phyloP scores from a whole-genome alignment of 1,140 invertebrate genomes.

The Pseudomyrmex sp. region DNA sequence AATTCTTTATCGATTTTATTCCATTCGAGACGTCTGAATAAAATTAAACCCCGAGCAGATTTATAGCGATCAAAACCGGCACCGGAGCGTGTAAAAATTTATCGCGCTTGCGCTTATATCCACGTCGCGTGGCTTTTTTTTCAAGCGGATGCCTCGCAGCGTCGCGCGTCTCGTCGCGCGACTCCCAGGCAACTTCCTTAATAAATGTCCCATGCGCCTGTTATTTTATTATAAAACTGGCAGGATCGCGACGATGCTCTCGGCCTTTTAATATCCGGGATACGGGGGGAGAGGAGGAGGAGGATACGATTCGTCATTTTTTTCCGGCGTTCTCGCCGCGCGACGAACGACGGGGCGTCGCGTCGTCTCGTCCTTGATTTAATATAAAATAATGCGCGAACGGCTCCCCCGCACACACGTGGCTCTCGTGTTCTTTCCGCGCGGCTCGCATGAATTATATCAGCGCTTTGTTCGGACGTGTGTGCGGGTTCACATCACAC shows the following conservation, averaged over 20 bases:
- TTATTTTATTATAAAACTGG: slow-evolving; percentile 58
- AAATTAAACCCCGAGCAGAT: neutral
- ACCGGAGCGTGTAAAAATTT: neutral
- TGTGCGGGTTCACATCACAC: neutral
- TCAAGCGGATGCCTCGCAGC: slow-evolving; percentile 7
- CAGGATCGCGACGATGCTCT: slow-evolving; percentile 3
- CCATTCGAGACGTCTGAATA: too few relatives aligned
- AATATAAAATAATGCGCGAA: slow-evolving; percentile 40
- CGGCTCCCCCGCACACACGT: neutral
- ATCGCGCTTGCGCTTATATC: slow-evolving; percentile 17
- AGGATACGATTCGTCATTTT: slow-evolving; percentile 49
- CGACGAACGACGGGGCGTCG: neutral
- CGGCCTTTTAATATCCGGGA: slow-evolving; percentile 48
- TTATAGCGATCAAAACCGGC: neutral
- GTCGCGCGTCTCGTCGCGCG: slow-evolving; percentile 9
- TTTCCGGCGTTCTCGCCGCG: neutral
- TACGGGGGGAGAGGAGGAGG: neutral
- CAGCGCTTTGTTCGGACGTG: neutral
- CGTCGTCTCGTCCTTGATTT: slow-evolving; percentile 26
- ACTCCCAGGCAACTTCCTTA: slow-evolving; percentile 36
- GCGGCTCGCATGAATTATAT: slow-evolving; percentile 22
- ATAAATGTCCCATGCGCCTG: slow-evolving; percentile 44
- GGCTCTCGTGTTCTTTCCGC: neutral
- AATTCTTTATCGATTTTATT: too few relatives aligned
- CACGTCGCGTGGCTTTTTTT: slow-evolving; percentile 2